Evolutionary conservation across 1,140 invertebrate species (phyloP), one percentile per base, ranked within the genome.

Genomic region (Conus betulinus): DNA sequence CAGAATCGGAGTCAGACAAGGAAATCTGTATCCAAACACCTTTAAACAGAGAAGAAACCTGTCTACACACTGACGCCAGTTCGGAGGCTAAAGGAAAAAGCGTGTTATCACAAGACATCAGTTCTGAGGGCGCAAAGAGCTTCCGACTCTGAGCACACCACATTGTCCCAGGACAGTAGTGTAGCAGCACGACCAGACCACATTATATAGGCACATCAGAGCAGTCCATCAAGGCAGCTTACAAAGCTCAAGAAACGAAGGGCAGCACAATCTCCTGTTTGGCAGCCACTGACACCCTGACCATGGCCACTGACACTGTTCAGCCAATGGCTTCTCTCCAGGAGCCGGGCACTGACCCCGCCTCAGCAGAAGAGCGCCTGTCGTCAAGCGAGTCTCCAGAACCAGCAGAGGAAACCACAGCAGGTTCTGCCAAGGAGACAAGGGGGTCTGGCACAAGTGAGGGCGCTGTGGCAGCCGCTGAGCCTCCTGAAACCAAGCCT

Each of bases 311-410:
- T 13, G 27, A 84, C 10, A 55, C 20, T 6, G 79, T 23, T 63
- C 23, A 84, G 53, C 82, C 57, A 15, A 20, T 51, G 53, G 25
- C 53, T 4, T 23, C 81, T 8, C 17, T 10, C 5, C 52, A n/a
- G 23, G 51, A 27, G 55, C 7, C 39, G 10, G 82, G 27, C 82
- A 60, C 5, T 25, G 55, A 8, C 57, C 25, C 6, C 82, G 23
- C 25, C 13, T 20, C 82, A 3, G 82, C 25, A 23, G 82, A 84
- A 67, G 82, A 84, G 7, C 25, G 53, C n/a, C 57, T 84, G 55
- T 63, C 53, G 4, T 84, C 82, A 23, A 84, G 57, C 27, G 82
- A 27, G 25, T 84, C 82, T 13, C 82, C 82, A 27, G 82, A 84
- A 63, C 82, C 82, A 5, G 55, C 23, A n/a, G 57, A 25, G 57